Conservation (phyloP, 2,888 invertebrate genomes). For the Cotesia congregata region DNA sequence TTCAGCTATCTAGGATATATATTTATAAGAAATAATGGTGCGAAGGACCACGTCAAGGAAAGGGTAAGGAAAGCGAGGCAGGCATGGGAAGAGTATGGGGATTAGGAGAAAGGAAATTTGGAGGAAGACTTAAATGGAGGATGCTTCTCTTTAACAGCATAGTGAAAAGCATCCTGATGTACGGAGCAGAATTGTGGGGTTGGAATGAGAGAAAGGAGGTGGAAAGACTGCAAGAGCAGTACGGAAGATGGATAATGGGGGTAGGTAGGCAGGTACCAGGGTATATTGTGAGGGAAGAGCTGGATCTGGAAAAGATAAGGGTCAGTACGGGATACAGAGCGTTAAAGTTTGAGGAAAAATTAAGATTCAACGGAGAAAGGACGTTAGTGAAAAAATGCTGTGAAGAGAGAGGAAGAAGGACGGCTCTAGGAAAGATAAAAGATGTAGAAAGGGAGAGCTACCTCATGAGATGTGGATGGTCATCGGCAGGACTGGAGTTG, state of each 20-base stretch:
- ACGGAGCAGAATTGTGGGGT: conserved; percentile 40
- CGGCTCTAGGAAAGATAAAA: too few species aligned
- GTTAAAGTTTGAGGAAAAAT: too few species aligned
- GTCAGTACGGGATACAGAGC: too few species aligned
- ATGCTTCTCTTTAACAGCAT: conserved; percentile 30
- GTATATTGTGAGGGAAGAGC: conserved; percentile 5
- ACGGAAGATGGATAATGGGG: conserved; percentile 4
- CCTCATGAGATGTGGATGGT: too few species aligned
- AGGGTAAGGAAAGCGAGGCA: neutral
- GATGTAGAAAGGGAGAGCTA: too few species aligned
- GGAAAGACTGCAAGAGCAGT: conserved; percentile 16
- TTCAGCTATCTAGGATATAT: conserved; percentile 11
- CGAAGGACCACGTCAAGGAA: neutral
- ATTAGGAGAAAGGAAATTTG: conserved; percentile 37
- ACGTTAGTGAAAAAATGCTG: too few species aligned
- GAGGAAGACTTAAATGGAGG: conserved; percentile 28
- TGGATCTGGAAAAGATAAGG: too few species aligned
- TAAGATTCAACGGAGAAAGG: too few species aligned
- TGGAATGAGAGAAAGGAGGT: conserved; percentile 35
- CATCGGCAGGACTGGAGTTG: too few species aligned
- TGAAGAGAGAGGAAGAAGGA: too few species aligned
- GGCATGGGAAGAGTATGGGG: conserved; percentile 43
- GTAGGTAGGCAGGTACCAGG: conserved; percentile 16
- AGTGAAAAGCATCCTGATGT: conserved; percentile 32
- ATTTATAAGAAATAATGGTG: neutral